Evolutionary conservation across 1,140 invertebrate species (phyloP).

Genomic region (Pseudomyrmex concolor): DNA sequence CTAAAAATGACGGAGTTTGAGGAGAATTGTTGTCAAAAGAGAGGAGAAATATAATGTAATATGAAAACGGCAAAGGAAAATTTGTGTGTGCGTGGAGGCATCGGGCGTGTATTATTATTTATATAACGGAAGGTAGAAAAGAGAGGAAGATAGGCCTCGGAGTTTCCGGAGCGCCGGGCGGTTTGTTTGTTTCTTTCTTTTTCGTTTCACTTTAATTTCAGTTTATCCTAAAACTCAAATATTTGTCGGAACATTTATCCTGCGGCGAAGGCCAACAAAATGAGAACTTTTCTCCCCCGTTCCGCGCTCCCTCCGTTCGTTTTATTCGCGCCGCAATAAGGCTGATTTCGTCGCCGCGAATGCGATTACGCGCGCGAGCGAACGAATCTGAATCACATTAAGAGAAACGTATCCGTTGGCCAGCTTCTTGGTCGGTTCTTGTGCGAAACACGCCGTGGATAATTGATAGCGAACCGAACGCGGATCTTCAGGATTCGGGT

Average conservation of each 20-base stretch:
- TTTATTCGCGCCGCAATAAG: slow-evolving; percentile 58
- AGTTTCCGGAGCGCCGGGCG: neutral
- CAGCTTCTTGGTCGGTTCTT: slow-evolving; percentile 25
- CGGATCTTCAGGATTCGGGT: slow-evolving; percentile 8
- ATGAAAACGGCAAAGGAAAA: neutral
- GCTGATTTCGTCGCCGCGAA: slow-evolving; percentile 58
- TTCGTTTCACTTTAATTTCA: slow-evolving; percentile 44
- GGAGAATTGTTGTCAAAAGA: neutral
- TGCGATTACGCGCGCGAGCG: slow-evolving; percentile 60
- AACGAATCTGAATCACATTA: slow-evolving; percentile 57
- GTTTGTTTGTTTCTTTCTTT: neutral
- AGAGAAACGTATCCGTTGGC: slow-evolving; percentile 41
- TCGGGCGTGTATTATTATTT: neutral
- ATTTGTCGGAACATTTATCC: slow-evolving; percentile 53
- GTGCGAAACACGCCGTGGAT: slow-evolving; percentile 16
- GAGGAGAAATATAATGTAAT: neutral
- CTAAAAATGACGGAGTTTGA: neutral
- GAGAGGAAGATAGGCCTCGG: neutral
- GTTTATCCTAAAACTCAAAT: slow-evolving; percentile 49
- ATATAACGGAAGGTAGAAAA: neutral
- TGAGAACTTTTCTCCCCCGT: neutral
- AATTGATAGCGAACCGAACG: slow-evolving; percentile 11
- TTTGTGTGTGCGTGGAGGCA: neutral
- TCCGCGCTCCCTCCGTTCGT: neutral
- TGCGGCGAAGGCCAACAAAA: slow-evolving; percentile 27